Base-by-base conservation (phyloP, 2,113 vertebrate species). In the Rissa tridactyla region DNA sequence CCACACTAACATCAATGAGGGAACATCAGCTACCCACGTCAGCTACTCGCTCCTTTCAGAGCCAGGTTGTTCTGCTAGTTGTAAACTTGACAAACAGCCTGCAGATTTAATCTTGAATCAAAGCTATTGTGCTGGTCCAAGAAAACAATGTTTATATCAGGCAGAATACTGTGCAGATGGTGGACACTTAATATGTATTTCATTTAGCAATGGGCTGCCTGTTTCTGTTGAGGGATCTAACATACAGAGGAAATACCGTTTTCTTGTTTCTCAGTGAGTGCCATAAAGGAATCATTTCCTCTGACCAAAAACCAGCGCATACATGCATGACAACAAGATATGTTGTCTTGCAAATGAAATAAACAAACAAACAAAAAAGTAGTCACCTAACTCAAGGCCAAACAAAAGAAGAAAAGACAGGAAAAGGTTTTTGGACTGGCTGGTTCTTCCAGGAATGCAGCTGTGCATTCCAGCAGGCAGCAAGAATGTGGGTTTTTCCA, bases 401-500 rank as follows among this genome's bases (percentile, higher is more conserved):
- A 57, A 36, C 5, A 66, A 69, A 44, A 91, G 68, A 61, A 83
- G 62, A 88, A 75, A 81, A 93, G 73, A 38, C 73, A 84, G 61
- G 15, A 93, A 81, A 79, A 94, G 51, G 36, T 11, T 89, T 82
- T 95, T 42, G 81, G 81, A 57, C 47, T n/a, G 69, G 40, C 57
- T 84, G 71, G 61, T 52, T 94, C 84, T 95, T 91, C 73, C 1
- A 3, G 61, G 95, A 94, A 95, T 51, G 81, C 96, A 97, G 96
- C 94, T 95, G 94, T 82, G 92, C 92, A 94, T 95, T 97, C 92
- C 94, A 94, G 66, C 72, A 62, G 58, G 62, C 94, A 95, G 92
- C 66, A 97, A 87, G 95, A 94, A 97, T 94, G 97, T 70, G 89
- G 91, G 83, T n/a, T 97, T 96, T 96, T 96, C 95, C 95, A 91